Evolutionary conservation across 2,113 vertebrate genomes (phyloP), one percentile per base, ranked within the genome.

Genomic region (Benitochromis conjunctus): DNA sequence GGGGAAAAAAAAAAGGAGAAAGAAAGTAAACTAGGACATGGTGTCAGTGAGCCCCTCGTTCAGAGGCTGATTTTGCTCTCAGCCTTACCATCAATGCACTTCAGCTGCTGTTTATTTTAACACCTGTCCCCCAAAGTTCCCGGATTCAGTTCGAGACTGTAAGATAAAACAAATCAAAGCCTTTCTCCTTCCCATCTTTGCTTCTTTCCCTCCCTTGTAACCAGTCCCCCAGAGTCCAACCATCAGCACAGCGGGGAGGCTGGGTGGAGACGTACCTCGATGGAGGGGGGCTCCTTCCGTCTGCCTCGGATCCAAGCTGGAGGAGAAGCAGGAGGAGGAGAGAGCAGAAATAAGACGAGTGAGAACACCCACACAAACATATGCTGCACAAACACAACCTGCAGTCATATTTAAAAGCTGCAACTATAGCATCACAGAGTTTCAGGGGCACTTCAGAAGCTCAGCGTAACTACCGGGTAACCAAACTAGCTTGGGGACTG

Each of bases 241-340:
- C 90, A 90, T 93, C 94, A 94, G 86, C 92, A 19, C 94, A 91
- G 94, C 79, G 14, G 94, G 93, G 90, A 90, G 57, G 86, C 85
- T 89, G 71, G 10, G 74, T 36, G 51, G 83, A 54, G 48, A 80
- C 96, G 95, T 96, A 99, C 98, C 97, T 99, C 96, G 84, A 95
- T 64, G 34, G 97, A 97, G 81, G 99, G 98, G 91, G 98, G 97
- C 81, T 96, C 95, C 78, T 98, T 97, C 93, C 99, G 97, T 94
- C 96, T 98, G 94, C 96, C 98, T 94, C 97, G 97, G 93, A 99
- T 97, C 99, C 99, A 99, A 83, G 99, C 99, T 99, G 95, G 57
- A 90, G 95, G 94, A 94, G 90, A 11, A 80, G 71, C 86, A 89
- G 16, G 84, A 87, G 90, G 82, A 31, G 36, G 38, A 69, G 77